Percentiles rank a stretch among this genome's conserved stretches.
phyloP scores from a whole-genome alignment of 2,888 invertebrate species.

The Philonicus albiceps region DNA sequence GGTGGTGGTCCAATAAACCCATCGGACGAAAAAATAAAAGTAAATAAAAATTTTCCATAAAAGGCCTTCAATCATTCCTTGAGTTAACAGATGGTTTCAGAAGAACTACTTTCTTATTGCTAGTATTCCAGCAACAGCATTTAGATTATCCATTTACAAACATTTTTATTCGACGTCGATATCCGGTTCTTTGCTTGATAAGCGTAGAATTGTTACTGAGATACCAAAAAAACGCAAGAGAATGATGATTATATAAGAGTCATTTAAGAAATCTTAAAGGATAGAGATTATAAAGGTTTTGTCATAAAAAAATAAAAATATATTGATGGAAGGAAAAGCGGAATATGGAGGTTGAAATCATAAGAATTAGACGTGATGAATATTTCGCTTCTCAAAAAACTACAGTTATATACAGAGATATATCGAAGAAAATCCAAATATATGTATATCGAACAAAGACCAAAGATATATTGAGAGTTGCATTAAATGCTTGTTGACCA shows the following conservation, averaged over 20 bases:
- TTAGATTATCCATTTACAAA: slow-evolving; percentile 4
- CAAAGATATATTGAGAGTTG: background rate
- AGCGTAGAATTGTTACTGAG: background rate
- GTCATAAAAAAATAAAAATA: background rate
- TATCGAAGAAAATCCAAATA: background rate
- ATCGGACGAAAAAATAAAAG: slow-evolving; percentile 51
- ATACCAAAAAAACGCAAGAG: background rate
- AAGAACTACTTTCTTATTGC: slow-evolving; percentile 55
- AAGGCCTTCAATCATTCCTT: slow-evolving; percentile 55
- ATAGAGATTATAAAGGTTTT: slow-evolving; percentile 2
- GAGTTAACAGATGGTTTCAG: slow-evolving; percentile 50
- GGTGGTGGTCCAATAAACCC: slow-evolving; percentile 49
- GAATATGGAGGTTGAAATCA: slow-evolving; percentile 35
- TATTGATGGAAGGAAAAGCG: background rate
- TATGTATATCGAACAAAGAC: background rate
- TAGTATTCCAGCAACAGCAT: slow-evolving; percentile 43
- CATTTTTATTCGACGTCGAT: slow-evolving; percentile 43
- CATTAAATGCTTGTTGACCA: background rate
- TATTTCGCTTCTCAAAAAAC: slow-evolving; percentile 45
- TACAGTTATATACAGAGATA: too few relatives aligned
- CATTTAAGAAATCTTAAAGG: background rate
- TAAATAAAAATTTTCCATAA: slow-evolving; percentile 52
- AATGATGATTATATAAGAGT: background rate
- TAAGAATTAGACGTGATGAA: slow-evolving; percentile 20
- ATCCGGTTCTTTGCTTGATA: slow-evolving; percentile 18